Conservation (phyloP, 2,113 vertebrate species). For the Gambusia affinis region DNA sequence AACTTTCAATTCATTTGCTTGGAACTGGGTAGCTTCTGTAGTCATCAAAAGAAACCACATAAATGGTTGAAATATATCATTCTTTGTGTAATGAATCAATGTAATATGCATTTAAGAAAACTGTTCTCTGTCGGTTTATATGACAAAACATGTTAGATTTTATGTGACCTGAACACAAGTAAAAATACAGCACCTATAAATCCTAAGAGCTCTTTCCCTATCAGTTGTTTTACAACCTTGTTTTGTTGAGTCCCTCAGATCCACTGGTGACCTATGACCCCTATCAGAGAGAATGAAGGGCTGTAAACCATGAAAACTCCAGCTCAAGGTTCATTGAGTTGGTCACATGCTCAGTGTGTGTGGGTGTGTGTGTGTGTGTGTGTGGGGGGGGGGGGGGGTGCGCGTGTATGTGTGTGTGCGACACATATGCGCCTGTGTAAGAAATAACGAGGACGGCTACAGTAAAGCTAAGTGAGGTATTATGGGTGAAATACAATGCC, state of each 20-base stretch:
- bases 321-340: slow-evolving; percentile 68
- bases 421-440: slow-evolving; percentile 20
- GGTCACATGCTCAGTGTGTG: slow-evolving; percentile 63
- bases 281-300: slow-evolving; percentile 61
- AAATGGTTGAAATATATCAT: not conserved
- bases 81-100: not conserved
- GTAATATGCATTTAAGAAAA: not conserved
- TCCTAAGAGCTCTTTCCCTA: slow-evolving; percentile 40
- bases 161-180: slow-evolving; percentile 25
- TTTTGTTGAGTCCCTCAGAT: slow-evolving; percentile 69
- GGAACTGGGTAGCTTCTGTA: too few relatives aligned
- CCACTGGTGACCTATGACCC: slow-evolving; percentile 60
- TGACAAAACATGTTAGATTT: slow-evolving; percentile 8
- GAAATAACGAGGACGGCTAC: slow-evolving; percentile 6
- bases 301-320: slow-evolving; percentile 69
- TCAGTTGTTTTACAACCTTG: slow-evolving; percentile 74
- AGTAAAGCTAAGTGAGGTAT: slow-evolving; percentile 39
- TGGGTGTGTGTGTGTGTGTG: slow-evolving; percentile 13
- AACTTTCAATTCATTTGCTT: not conserved
- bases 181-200: slow-evolving; percentile 63
- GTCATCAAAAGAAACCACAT: not conserved
- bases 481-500: slow-evolving; percentile 33
- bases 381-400: not conserved
- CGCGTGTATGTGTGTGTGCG: slow-evolving; percentile 17
- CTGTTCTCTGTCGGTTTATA: not conserved